Conservation (phyloP, 2,797 vertebrate species). For the Thaleichthys pacificus region DNA sequence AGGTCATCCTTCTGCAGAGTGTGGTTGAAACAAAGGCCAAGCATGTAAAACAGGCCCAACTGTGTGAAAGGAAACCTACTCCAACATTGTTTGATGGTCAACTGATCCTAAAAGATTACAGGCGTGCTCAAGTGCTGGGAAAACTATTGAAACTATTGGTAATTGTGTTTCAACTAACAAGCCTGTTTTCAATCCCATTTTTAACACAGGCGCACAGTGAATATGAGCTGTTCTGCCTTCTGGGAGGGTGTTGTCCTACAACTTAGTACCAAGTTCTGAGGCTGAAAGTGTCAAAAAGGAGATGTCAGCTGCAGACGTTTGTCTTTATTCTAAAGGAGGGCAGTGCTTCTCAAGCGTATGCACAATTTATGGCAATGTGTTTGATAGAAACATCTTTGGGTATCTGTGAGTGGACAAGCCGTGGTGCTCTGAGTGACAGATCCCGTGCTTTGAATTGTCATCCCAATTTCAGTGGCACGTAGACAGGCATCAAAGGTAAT, state of each 20-base stretch:
- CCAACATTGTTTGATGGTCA: conserved; percentile 89
- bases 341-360: conserved; percentile 16
- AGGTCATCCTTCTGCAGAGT: conserved; percentile 94
- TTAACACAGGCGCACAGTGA: background rate
- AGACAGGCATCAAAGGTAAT: conserved; percentile 49
- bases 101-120: conserved; percentile 72
- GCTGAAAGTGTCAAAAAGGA: background rate
- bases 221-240: background rate
- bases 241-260: background rate
- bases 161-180: conserved; percentile 7
- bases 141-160: background rate
- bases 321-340: conserved; percentile 12
- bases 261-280: background rate
- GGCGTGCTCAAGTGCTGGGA: conserved; percentile 14
- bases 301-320: background rate
- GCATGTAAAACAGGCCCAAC: conserved; percentile 91
- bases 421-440: conserved; percentile 55
- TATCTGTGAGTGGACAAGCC: conserved; percentile 32
- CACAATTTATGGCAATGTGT: conserved; percentile 30
- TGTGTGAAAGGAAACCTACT: conserved; percentile 98
- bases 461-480: conserved; percentile 47
- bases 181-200: background rate
- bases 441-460: conserved; percentile 55
- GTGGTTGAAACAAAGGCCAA: conserved; percentile 93
- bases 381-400: conserved; percentile 18